Evolutionary conservation across 2,113 vertebrate species (phyloP), one percentile per base, ranked within the genome.

Genomic region (Nanger granti): DNA sequence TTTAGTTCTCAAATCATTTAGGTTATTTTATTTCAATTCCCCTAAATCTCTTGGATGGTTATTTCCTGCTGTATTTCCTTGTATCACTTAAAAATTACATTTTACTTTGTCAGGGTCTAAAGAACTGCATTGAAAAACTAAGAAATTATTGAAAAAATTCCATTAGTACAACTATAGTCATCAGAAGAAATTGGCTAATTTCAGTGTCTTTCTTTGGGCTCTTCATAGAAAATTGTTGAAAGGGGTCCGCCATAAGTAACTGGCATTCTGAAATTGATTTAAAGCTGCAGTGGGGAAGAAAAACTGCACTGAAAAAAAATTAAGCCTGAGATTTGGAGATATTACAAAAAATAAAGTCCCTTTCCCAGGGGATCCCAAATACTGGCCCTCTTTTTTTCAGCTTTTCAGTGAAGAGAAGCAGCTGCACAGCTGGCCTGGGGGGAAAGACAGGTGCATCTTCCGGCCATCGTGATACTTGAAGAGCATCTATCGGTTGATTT

Each of bases 1-100:
- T 97, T 91, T 87, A 59, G 49, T 91, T 91, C 69, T 95, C 64
- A 95, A 82, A 97, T 98, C 97, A 96, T 95, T 97, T 95, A 79
- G 90, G 95, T 94, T 89, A 97, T 97, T 97, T 96, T 93, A 96
- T 96, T 97, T 97, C 97, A 96, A 94, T 97, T 97, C 95, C 66
- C 62, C 83, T 91, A 90, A 98, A 97, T 98, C 93, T 96, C 92
- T 95, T n/a, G 57, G 92, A 93, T 0, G 10, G 96, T 98, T 94
- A 97, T 97, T 97, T 97, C 86, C 92, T 94, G 93, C 93, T 57
- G 12, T 94, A 97, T 97, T 98, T 97, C 94, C 90, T 93, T 28
- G 4, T 96, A 96, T 97, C 98, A 98, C 96, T 97, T 98, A 98
- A 98, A 98, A 98, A 97, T 98, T 98, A 98, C 92, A 97, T 96